These are phyloP conservation scores for Parotocinclus haroldoi DNA, from an alignment of 2,797 vertebrate genomes.

Conservation along the genomic window DNA sequence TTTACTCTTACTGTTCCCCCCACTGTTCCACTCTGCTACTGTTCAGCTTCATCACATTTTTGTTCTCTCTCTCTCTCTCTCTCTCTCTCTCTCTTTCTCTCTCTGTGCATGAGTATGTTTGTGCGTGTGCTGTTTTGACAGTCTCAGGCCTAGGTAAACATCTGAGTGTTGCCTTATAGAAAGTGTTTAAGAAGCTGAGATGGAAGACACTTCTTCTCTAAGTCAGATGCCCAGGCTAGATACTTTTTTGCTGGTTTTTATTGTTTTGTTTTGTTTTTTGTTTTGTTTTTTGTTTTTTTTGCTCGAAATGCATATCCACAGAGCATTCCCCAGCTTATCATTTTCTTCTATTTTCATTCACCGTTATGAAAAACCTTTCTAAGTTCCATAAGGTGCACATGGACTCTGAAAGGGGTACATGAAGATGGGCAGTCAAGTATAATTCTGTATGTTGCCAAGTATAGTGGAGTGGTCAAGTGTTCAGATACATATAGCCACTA, in stretches of 20 bases:
- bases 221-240: slow-evolving; percentile 27
- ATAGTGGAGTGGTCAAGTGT: no score
- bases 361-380: no score
- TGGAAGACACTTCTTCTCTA: slow-evolving; percentile 31
- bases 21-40: slow-evolving; percentile 37
- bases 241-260: neutral
- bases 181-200: slow-evolving; percentile 53
- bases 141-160: slow-evolving; percentile 26
- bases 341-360: no score
- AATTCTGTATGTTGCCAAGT: no score
- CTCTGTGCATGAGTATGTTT: slow-evolving; percentile 1
- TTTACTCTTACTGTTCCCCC: slow-evolving; percentile 46
- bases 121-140: slow-evolving; percentile 16
- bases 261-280: neutral
- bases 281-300: slow-evolving; percentile 1
- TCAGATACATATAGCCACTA: no score
- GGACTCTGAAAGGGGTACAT: no score
- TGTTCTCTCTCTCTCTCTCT: neutral
- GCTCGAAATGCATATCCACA: neutral
- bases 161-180: slow-evolving; percentile 37
- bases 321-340: neutral
- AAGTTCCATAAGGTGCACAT: no score
- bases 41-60: neutral
- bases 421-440: no score
- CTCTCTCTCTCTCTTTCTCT: slow-evolving; percentile 2